Percentiles rank a stretch among this genome's conserved stretches.
These are phyloP conservation scores for Coptodon rendalli DNA, from an alignment of 2,113 vertebrate genomes.

Conservation along the genomic window DNA sequence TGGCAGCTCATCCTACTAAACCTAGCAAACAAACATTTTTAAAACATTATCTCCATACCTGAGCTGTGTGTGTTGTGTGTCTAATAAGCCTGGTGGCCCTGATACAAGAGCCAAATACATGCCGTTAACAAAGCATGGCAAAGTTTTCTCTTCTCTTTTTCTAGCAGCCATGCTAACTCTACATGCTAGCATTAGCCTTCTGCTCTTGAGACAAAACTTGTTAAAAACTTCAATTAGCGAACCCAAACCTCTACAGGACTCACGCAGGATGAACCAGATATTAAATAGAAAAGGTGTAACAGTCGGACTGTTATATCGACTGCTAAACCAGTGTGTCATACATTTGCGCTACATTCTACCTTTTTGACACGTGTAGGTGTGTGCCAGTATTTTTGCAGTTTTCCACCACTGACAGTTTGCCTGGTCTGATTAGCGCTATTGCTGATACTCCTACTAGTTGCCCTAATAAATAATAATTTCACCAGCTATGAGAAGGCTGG, in stretches of 20 bases:
- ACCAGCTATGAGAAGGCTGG: neutral
- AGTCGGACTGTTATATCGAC: neutral
- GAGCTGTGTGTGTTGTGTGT: neutral
- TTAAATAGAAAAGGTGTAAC: neutral
- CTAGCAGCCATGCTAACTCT: neutral
- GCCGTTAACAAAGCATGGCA: neutral
- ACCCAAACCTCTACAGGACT: neutral
- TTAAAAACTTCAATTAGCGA: neutral
- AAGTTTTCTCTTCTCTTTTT: neutral
- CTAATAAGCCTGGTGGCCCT: neutral
- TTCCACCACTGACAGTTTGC: neutral
- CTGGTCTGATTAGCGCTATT: neutral
- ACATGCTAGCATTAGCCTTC: neutral
- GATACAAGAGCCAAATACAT: neutral
- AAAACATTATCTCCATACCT: neutral
- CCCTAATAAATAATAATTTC: neutral
- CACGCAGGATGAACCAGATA: neutral
- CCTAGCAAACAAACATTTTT: neutral
- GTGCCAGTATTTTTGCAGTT: neutral
- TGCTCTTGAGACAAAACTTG: neutral
- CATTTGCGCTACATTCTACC: neutral
- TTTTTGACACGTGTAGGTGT: neutral
- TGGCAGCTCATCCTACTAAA: neutral
- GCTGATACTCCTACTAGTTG: neutral
- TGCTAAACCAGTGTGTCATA: neutral